phyloP scores from a whole-genome alignment of 2,888 invertebrate genomes.

The Meghimatium bilineatum region DNA sequence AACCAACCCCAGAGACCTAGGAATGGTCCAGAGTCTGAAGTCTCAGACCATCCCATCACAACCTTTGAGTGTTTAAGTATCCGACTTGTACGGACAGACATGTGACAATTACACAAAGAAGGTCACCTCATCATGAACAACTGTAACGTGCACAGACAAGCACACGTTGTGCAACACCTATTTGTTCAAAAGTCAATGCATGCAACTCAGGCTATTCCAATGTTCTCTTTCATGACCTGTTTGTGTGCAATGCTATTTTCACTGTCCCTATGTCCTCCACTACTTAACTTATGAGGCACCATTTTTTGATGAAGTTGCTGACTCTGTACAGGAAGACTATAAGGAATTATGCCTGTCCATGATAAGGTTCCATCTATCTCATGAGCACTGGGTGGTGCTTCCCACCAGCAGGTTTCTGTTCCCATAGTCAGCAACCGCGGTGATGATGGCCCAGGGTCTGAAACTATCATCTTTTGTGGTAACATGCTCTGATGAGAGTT shows the following conservation, averaged over 20 bases:
- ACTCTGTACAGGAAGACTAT: conserved; percentile 18
- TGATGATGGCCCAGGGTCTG: conserved; percentile 51
- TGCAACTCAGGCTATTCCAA: conserved; percentile 65
- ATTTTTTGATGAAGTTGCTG: conserved; percentile 60
- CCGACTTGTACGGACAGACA: too few species aligned
- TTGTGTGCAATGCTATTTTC: conserved; percentile 66
- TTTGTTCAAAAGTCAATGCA: background rate
- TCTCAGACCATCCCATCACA: too few species aligned
- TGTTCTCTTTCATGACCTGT: conserved; percentile 69
- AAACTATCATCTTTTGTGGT: conserved; percentile 49
- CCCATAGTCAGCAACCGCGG: conserved; percentile 33
- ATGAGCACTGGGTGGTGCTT: conserved; percentile 2
- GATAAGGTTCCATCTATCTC: conserved; percentile 30
- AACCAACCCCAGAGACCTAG: too few species aligned
- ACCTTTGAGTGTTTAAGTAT: too few species aligned
- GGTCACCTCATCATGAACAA: too few species aligned
- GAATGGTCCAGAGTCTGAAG: too few species aligned
- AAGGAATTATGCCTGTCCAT: conserved; percentile 44
- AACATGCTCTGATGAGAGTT: conserved; percentile 24
- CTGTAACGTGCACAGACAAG: too few species aligned
- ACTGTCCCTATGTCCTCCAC: conserved; percentile 66
- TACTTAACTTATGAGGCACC: conserved; percentile 68
- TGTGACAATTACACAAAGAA: too few species aligned
- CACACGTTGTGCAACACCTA: too few species aligned
- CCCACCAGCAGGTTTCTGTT: conserved; percentile 41